Conservation (phyloP, 2,797 vertebrate genomes). For the Urocyon cinereoargenteus region DNA sequence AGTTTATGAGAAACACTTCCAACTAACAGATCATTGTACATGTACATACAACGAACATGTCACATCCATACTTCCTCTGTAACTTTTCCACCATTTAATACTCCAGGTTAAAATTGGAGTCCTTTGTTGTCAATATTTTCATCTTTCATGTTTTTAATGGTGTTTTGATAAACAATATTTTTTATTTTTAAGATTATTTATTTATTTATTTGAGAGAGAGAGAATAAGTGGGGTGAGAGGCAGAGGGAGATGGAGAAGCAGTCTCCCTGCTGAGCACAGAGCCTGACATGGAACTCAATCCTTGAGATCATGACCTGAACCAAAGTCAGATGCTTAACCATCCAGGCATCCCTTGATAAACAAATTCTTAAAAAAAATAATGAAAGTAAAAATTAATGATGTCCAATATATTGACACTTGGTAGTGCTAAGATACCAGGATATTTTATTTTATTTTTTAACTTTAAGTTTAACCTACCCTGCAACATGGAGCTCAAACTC, state of each 20-base stretch:
- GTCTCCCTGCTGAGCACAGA: neutral
- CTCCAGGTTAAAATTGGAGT: neutral
- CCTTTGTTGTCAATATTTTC: neutral
- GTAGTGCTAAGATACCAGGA: neutral
- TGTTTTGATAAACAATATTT: neutral
- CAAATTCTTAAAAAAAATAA: neutral
- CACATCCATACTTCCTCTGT: neutral
- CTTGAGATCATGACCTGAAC: neutral
- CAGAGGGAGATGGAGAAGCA: neutral
- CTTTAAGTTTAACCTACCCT: neutral
- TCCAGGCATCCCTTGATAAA: neutral
- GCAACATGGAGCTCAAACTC: neutral
- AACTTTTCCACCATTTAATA: neutral
- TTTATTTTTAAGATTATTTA: neutral
- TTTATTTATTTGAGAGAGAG: neutral
- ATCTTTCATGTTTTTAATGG: neutral
- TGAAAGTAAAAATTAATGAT: neutral
- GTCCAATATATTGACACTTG: neutral
- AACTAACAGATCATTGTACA: neutral
- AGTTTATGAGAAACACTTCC: neutral
- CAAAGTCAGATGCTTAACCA: neutral
- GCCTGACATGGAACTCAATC: neutral
- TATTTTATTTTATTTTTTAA: neutral
- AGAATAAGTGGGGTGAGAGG: neutral
- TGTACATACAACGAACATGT: too few species aligned